phyloP scores from a whole-genome alignment of 1,140 invertebrate species.

The Drosophila tsacasi region DNA sequence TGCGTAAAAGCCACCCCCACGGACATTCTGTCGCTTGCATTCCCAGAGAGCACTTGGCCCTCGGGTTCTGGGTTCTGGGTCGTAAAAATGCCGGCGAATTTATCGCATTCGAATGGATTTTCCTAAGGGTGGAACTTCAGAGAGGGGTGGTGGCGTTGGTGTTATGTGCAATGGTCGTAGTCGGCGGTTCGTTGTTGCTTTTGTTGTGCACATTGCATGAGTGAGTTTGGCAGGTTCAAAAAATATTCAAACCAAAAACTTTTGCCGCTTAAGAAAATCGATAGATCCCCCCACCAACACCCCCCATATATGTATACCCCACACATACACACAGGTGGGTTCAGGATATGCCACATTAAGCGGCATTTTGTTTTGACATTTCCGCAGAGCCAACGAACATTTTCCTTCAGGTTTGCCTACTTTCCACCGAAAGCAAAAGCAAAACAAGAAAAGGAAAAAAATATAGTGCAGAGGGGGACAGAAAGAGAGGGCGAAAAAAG shows the following conservation, averaged over 20 bases:
- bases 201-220: slow-evolving; percentile 67
- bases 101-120: slow-evolving; percentile 78
- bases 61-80: slow-evolving; percentile 29
- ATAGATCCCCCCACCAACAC: slow-evolving; percentile 47
- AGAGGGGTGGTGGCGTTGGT: slow-evolving; percentile 9
- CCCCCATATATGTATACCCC: slow-evolving; percentile 2
- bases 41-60: slow-evolving; percentile 43
- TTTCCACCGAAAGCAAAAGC: slow-evolving; percentile 43
- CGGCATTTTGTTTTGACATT: slow-evolving; percentile 79
- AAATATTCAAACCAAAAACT: slow-evolving; percentile 57
- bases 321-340: slow-evolving; percentile 42
- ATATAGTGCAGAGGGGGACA: not conserved
- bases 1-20: slow-evolving; percentile 17
- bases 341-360: slow-evolving; percentile 74
- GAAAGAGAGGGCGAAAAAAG: slow-evolving; percentile 1
- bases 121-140: slow-evolving; percentile 29
- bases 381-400: slow-evolving; percentile 42
- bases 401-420: slow-evolving; percentile 57
- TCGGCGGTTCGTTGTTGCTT: slow-evolving; percentile 30
- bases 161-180: slow-evolving; percentile 65
- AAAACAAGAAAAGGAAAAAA: slow-evolving; percentile 22
- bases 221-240: slow-evolving; percentile 55
- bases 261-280: slow-evolving; percentile 76
- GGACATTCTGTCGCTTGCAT: slow-evolving; percentile 61
- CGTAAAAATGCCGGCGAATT: slow-evolving; percentile 78